Evolutionary conservation across 2,113 vertebrate genomes (phyloP).

Genomic region (Zonotrichia leucophrys): DNA sequence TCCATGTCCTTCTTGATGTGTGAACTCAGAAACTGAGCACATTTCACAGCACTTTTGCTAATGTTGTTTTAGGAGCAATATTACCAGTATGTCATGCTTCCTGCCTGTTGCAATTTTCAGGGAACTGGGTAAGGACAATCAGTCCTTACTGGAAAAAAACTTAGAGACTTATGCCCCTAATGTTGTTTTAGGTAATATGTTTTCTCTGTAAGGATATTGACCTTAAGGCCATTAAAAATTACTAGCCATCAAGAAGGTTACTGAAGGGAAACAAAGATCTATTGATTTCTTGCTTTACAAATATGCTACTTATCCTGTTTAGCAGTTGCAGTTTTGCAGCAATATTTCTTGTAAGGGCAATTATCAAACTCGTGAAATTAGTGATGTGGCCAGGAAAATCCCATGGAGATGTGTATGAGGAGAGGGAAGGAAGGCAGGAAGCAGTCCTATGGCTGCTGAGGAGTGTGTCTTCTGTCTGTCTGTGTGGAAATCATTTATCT

Average conservation of each 20-base stretch:
- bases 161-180: background rate
- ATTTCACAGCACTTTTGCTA: background rate
- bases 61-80: background rate
- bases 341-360: background rate
- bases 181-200: background rate
- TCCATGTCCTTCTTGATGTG: background rate
- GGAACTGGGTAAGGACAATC: background rate
- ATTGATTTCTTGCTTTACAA: conserved; percentile 45
- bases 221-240: conserved; percentile 29
- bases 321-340: background rate
- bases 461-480: background rate
- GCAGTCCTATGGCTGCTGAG: background rate
- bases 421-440: background rate
- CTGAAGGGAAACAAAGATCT: conserved; percentile 2
- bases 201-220: background rate
- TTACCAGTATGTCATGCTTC: background rate
- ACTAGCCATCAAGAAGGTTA: background rate
- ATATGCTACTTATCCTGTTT: conserved; percentile 12
- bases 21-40: background rate
- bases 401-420: background rate
- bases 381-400: background rate
- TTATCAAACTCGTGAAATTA: background rate
- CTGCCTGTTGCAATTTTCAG: rapidly evolving
- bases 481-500: background rate
- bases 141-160: background rate